Base-by-base conservation (phyloP, 2,888 invertebrate genomes). In the Lithosia quadra region DNA sequence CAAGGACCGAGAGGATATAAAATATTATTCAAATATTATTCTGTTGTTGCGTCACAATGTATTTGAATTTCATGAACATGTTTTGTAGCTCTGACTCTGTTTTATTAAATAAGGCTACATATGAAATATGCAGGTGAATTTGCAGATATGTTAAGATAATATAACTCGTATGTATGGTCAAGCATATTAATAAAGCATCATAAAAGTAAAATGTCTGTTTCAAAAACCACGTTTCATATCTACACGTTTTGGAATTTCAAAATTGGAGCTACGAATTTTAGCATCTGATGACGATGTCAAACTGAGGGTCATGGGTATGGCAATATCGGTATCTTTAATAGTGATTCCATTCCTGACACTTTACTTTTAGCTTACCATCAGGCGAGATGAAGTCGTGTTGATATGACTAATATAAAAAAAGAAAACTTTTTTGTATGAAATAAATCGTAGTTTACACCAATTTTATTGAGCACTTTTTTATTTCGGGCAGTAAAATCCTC, bases 41-140 rank as follows among this genome's bases (percentile, higher is more conserved):
- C 62, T 60, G 57, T 24, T 66, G 43, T 71, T 53, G 68, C 61
- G 68, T 72, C 69, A 78, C 67, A 68, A 57, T 18, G 61, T 68
- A 71, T 76, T 74, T 74, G 65, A 80, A 78, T 74, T 80, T 74
- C 72, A 74, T 71, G 72, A 80, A 68, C 63, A 62, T 80, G 72
- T 78, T 70, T 78, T 80, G 74, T 72, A 65, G 74, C 69, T 69
- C 64, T 65, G 71, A 72, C 62, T 74, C 69, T 64, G 69, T 67
- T 73, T 79, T 80, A 68, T 71, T 73, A 73, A 75, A 75, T 68
- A 66, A 69, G 53, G n/a, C 33, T 49, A 49, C 55, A 53, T 36
- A 55, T 49, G 21, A 53, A 65, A 53, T 68, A 34, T 49, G 57
- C 39, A 72, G 71, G 57, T 11, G 64, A 67, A 69, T 69, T 78